Evolutionary conservation across 30 jellyfish, hydroid and myxozoan species (phyloP), one percentile per base, ranked within the genome.

Genomic region (Turritopsis dohrnii): DNA sequence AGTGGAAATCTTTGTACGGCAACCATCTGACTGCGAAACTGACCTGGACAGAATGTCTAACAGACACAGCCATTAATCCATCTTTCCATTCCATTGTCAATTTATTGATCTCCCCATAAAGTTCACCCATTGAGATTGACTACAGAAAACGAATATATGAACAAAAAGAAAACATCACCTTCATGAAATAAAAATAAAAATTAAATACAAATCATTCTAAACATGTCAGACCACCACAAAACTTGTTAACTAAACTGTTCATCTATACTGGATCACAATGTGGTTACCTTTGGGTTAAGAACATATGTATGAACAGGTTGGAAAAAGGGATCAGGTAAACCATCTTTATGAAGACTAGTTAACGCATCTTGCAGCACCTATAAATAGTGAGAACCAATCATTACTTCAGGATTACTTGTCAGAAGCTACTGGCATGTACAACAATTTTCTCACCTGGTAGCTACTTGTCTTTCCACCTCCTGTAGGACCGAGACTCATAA

Each of bases 381-480:
- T 41, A 84, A 65, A 41, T 41, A 41, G 13, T 41, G n/a, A n/a
- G n/a, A n/a, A n/a, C n/a, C n/a, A n/a, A n/a, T n/a, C n/a, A n/a
- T n/a, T n/a, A n/a, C n/a, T n/a, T n/a, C n/a, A n/a, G n/a, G n/a
- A n/a, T n/a, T n/a, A n/a, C n/a, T n/a, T n/a, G n/a, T n/a, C n/a
- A n/a, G n/a, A n/a, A n/a, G n/a, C n/a, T n/a, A n/a, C n/a, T n/a
- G n/a, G n/a, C n/a, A n/a, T n/a, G n/a, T n/a, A n/a, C n/a, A n/a
- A n/a, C n/a, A n/a, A n/a, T n/a, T n/a, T n/a, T 41, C 77, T n/a
- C 28, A 93, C 98, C 93, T 88, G 95, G 71, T 93, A 93, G 71
- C 98, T 93, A 1, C 90, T 79, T 19, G 98, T 88, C 65, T 93
- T 93, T 31, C 98, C 98, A 17, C 98, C 98, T n/a, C 98, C 98